Base-by-base conservation (phyloP, 1,140 invertebrate species). In the Leptoteleia sp. region DNA sequence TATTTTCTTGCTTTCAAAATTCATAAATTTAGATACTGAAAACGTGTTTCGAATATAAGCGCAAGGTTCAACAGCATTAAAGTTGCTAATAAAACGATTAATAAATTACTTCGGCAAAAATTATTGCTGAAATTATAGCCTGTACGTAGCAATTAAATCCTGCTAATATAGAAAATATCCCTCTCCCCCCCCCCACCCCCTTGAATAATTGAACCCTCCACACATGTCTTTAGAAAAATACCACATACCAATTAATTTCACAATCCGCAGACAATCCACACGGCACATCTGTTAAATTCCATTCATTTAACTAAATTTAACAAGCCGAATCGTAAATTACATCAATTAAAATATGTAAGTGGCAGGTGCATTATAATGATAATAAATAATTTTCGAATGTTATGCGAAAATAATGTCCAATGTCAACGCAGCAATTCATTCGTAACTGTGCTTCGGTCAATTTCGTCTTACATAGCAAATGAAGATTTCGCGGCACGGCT, bases 331-430 rank as follows among this genome's bases (percentile, higher is more conserved):
- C 9, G 31, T 70, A 59, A 59, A 70, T 70, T 40, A 22, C 43
- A 19, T 70, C 17, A 61, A 71, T 71, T 71, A 61, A 71, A 61
- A 52, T 54, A 62, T 62, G 38, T 47, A 55, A 73, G 64, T 73
- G 27, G 40, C 59, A 48, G 25, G 15, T 15, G 19, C 1, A 40
- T 57, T 37, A 57, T 22, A 25, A 17, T 3, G 35, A 8, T 27
- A 19, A 57, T 57, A 64, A 64, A 72, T 54, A 72, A 62, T 15
- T 25, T 35, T 48, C 22, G 7, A 31, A 31, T 16, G 47, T 62
- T 27, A 52, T 54, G 17, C 37, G 54, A 38, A 50, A 22, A 0
- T 31, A 50, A 70, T 40, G 12, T 48, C 12, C n/a, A 19, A 13
- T 22, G 11, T 17, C 33, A 43, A 35, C 54, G 35, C 13, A 22